Conservation (phyloP, 2,113 vertebrate species). For the Pseudois nayaur region DNA sequence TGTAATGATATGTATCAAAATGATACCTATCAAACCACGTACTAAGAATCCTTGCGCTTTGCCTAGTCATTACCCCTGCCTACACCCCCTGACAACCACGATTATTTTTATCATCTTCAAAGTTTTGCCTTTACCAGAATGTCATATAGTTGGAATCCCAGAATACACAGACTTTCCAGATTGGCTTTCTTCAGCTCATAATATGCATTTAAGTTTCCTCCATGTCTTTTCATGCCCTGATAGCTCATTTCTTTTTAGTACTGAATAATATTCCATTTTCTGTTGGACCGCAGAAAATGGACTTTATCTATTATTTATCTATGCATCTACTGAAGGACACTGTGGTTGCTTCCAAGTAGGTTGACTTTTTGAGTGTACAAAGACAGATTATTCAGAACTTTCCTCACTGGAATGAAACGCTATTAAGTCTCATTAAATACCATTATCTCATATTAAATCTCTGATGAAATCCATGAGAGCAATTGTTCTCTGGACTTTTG, state of each 20-base stretch:
- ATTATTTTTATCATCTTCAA: not conserved
- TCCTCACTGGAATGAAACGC: not conserved
- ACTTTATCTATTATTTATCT: not conserved
- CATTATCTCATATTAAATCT: not conserved
- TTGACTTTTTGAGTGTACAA: not conserved
- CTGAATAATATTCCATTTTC: not conserved
- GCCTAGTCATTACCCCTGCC: not conserved
- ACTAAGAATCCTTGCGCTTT: not conserved
- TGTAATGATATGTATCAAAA: not conserved
- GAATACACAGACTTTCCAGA: not conserved
- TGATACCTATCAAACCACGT: not conserved
- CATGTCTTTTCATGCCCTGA: not conserved
- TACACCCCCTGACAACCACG: not conserved
- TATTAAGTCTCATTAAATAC: not conserved
- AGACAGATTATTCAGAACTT: not conserved
- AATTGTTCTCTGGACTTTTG: not conserved
- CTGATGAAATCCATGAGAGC: not conserved
- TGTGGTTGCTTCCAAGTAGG: not conserved
- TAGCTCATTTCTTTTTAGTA: not conserved
- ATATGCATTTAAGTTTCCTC: not conserved
- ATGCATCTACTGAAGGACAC: not conserved
- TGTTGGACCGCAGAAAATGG: not conserved
- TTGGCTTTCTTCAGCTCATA: not conserved
- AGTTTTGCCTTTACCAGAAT: not conserved
- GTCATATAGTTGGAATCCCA: not conserved